These are phyloP conservation scores for Petrocephalus zakoni DNA, from an alignment of 2,113 vertebrate genomes.

Conservation along the genomic window DNA sequence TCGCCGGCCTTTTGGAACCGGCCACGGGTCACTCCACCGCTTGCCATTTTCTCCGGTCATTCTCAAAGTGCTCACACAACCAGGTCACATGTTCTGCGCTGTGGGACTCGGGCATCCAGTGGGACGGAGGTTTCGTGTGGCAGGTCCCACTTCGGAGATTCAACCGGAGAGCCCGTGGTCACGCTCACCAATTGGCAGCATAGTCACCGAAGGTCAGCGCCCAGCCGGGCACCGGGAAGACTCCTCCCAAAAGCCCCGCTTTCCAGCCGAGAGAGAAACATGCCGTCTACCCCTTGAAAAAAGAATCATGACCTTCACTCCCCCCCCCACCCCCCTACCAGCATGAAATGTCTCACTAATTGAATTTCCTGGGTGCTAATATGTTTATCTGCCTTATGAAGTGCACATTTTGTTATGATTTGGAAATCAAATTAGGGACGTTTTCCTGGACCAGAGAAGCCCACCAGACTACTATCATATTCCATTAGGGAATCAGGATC, in stretches of 20 bases:
- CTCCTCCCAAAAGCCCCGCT: background rate
- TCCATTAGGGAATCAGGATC: constrained; percentile 26
- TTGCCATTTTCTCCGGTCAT: background rate
- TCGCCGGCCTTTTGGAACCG: background rate
- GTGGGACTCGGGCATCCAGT: background rate
- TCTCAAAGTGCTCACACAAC: background rate
- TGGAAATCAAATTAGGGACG: constrained; percentile 15
- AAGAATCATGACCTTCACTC: background rate
- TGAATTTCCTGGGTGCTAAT: constrained; percentile 8
- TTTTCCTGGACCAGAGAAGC: background rate
- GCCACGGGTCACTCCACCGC: background rate
- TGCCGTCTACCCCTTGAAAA: background rate
- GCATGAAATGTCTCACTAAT: background rate
- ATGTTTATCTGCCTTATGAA: constrained; percentile 7
- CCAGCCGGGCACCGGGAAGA: background rate
- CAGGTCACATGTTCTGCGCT: background rate
- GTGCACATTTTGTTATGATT: constrained; percentile 13
- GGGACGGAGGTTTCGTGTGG: background rate
- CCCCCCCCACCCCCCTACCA: background rate
- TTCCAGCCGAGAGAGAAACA: background rate
- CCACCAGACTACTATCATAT: constrained; percentile 8
- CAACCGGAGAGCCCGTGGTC: too few species aligned
- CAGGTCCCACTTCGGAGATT: background rate
- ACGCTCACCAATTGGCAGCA: too few species aligned
- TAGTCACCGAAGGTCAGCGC: too few species aligned